A percentile compares a stretch with the other conserved stretches of the same genome.
These are phyloP conservation scores for Eptesicus fuscus DNA, from an alignment of 2,113 vertebrate genomes.

Conservation along the genomic window DNA sequence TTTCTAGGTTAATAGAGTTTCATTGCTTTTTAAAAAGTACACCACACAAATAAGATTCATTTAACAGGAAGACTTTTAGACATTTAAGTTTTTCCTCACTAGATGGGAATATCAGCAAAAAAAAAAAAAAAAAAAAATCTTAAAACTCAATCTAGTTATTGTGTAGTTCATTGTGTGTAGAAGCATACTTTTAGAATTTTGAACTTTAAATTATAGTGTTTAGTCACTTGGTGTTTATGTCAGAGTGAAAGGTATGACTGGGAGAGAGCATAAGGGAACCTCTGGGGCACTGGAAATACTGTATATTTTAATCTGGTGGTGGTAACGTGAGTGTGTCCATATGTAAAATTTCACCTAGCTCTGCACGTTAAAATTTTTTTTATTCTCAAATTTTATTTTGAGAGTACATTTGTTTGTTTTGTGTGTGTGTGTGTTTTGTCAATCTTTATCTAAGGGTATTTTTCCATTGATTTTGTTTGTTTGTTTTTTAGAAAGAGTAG, in stretches of 20 bases:
- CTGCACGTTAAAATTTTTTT: not conserved
- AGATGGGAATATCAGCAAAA: conserved; percentile 27
- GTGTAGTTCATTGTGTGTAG: not conserved
- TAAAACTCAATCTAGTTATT: conserved; percentile 3
- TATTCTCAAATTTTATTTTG: too few relatives aligned
- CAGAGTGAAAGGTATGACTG: not conserved
- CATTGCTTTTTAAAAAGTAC: conserved; percentile 23
- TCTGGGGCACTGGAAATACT: not conserved
- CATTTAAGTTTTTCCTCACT: conserved; percentile 31
- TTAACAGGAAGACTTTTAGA: conserved; percentile 31
- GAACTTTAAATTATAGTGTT: conserved; percentile 24
- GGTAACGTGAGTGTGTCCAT: not conserved
- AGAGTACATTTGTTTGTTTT: too few relatives aligned
- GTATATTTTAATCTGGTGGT: not conserved
- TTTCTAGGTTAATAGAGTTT: not conserved
- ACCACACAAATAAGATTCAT: conserved; percentile 6
- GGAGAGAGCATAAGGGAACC: not conserved
- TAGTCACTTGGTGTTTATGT: conserved; percentile 26
- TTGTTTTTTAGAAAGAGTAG: too few relatives aligned
- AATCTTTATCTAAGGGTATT: too few relatives aligned
- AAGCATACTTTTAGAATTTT: conserved; percentile 34
- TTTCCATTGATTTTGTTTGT: too few relatives aligned
- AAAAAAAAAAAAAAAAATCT: conserved; percentile 17
- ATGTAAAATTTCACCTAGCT: not conserved
- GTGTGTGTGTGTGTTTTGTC: too few relatives aligned